These are phyloP conservation scores for Mastomys coucha DNA, from an alignment of 2,113 vertebrate genomes.

Conservation along the genomic window DNA sequence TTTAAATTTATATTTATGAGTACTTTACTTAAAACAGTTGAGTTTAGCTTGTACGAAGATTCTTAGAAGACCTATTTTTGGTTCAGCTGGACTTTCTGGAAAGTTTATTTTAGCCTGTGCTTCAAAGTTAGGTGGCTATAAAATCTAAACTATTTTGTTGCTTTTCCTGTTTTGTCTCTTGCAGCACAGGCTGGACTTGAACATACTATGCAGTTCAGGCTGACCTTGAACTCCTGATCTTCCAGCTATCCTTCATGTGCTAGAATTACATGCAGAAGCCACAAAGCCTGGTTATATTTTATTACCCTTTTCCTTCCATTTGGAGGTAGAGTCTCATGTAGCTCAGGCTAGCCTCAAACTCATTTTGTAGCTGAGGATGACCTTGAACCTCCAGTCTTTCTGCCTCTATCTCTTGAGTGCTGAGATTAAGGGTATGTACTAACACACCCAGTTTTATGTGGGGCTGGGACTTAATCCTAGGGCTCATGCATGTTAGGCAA, in stretches of 20 bases:
- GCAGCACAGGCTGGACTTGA: neutral
- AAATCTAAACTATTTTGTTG: constrained; percentile 22
- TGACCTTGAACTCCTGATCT: neutral
- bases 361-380: neutral
- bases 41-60: neutral
- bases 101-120: constrained; percentile 58
- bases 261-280: neutral
- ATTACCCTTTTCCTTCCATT: neutral
- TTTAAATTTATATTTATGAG: constrained; percentile 54
- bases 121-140: constrained; percentile 35
- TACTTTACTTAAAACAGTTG: constrained; percentile 33
- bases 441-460: neutral
- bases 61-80: constrained; percentile 35
- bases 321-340: neutral
- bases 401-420: neutral
- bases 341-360: neutral
- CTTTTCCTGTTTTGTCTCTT: neutral
- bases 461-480: neutral
- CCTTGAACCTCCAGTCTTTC: neutral
- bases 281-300: neutral
- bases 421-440: neutral
- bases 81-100: constrained; percentile 18
- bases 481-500: neutral
- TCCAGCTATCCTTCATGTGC: neutral
- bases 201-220: neutral